Evolutionary conservation across 2,113 vertebrate species (phyloP), one percentile per base, ranked within the genome.

Genomic region (Ardeotis arabs): DNA sequence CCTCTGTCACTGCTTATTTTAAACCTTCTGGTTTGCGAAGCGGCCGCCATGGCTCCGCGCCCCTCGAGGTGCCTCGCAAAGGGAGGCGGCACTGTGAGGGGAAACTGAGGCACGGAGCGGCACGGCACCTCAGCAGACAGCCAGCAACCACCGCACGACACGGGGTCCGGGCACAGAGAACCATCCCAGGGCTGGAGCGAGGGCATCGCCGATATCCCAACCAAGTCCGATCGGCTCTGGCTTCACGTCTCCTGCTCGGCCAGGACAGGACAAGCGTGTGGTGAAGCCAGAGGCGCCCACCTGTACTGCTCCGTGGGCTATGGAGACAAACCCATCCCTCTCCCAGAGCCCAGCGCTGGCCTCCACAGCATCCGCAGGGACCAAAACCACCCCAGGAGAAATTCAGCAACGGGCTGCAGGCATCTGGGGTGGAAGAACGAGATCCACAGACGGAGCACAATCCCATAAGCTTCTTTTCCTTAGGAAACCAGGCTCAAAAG

Each of bases 191-290:
- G 49, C n/a, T 55, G 91, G 33, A 91, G 63, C 3, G 4, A 74
- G 56, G 80, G 47, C 73, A 53, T 0, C 9, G 4, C 23, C 10
- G 4, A 44, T 37, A 47, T 78, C 19, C 60, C 64, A 63, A 16
- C 15, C 0, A 0, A 5, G 6, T 37, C 25, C 6, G 0, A 24
- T 13, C 8, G 1, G 45, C 63, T 66, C 72, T 0, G 0, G 58
- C 21, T 90, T 73, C 44, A 2, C 1, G 4, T 49, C 5, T 72
- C 62, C 50, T 4, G 0, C 37, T 31, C 8, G 4, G 58, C 33
- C 72, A 44, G 93, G n/a, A 78, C 2, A 3, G 22, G 20, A 13
- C 2, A 37, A 77, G 31, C 0, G 2, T 14, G 25, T 2, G 8
- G 44, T 33, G 23, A 84, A 56, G 44, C 49, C 6, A 1, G 53